Percentiles rank a stretch among this genome's conserved stretches.
phyloP scores from a whole-genome alignment of 2,888 invertebrate genomes.

The Blomia tropicalis region DNA sequence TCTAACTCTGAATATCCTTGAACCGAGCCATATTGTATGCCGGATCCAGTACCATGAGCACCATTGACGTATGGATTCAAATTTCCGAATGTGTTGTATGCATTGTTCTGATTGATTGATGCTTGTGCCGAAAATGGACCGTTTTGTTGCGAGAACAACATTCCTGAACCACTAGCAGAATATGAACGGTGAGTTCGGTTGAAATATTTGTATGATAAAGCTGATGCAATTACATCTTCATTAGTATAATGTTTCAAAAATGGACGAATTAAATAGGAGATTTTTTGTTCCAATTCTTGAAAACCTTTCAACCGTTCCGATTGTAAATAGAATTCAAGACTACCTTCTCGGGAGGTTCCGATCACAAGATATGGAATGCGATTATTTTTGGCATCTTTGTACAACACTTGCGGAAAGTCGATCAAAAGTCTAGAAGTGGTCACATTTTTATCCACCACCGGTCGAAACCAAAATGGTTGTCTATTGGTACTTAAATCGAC shows the following conservation, averaged over 20 bases:
- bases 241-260: constrained; percentile 18
- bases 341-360: constrained; percentile 18
- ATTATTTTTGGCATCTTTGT: constrained; percentile 18
- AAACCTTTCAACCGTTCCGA: neutral
- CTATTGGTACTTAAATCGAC: constrained; percentile 11
- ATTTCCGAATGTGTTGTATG: neutral
- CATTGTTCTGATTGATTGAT: neutral
- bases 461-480: constrained; percentile 22
- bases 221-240: constrained; percentile 16
- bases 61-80: neutral
- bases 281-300: neutral
- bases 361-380: constrained; percentile 16
- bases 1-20: neutral
- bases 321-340: constrained; percentile 22
- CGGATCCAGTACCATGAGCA: neutral
- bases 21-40: neutral
- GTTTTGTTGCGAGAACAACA: neutral
- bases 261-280: constrained; percentile 9
- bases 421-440: constrained; percentile 14
- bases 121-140: neutral
- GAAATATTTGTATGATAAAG: constrained; percentile 18
- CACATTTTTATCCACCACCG: constrained; percentile 23
- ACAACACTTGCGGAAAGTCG: constrained; percentile 21
- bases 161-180: constrained; percentile 5
- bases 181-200: neutral